These are phyloP conservation scores for Blastobasis adustella DNA, from an alignment of 2,888 invertebrate genomes.

Conservation along the genomic window DNA sequence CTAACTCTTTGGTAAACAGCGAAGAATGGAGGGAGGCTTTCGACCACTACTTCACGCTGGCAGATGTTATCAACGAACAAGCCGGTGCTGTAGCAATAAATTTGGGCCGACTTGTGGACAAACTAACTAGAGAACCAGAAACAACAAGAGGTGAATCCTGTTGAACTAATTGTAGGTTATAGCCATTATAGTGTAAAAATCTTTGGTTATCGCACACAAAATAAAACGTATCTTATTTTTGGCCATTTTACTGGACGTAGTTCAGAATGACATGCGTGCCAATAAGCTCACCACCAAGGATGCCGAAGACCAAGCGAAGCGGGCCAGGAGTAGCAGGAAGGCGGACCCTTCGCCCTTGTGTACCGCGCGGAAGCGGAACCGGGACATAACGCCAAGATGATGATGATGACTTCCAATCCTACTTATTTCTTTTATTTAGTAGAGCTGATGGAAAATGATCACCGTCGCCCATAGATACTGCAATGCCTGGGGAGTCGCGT, in stretches of 20 bases:
- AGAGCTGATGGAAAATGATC: neutral
- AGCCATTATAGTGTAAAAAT: neutral
- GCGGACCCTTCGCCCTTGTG: too few species aligned
- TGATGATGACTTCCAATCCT: too few species aligned
- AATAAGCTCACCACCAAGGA: neutral
- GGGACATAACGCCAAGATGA: too few species aligned
- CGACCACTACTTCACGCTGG: constrained; percentile 76
- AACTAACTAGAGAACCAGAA: constrained; percentile 26
- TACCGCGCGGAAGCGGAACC: too few species aligned
- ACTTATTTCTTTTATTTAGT: neutral
- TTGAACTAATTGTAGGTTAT: neutral
- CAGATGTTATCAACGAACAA: constrained; percentile 69
- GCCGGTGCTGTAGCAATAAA: constrained; percentile 84
- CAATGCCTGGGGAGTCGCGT: neutral
- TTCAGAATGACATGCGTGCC: neutral
- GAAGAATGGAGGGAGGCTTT: constrained; percentile 76
- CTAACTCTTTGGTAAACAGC: constrained; percentile 61
- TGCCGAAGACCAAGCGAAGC: too few species aligned
- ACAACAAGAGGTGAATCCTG: constrained; percentile 3
- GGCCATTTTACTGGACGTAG: neutral
- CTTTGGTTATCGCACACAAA: neutral
- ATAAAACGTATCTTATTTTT: neutral
- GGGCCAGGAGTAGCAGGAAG: too few species aligned
- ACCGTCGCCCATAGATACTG: neutral
- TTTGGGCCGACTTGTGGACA: constrained; percentile 57